Conservation (phyloP, 2,113 vertebrate genomes). For the Neodon shergylaensis region DNA sequence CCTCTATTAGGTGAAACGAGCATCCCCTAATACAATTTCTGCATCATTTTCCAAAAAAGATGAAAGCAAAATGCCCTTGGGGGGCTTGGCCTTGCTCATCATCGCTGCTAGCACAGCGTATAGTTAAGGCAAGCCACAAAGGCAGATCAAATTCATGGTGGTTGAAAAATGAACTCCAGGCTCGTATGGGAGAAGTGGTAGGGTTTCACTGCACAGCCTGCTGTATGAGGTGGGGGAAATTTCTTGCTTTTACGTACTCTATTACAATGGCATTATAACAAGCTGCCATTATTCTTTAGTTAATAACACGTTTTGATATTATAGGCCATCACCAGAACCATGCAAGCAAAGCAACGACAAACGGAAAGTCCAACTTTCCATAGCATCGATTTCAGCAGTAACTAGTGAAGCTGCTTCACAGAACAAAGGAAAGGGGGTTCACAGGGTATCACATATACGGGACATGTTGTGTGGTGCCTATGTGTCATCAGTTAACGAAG, state of each 20-base stretch:
- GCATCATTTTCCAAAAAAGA: neutral
- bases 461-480: neutral
- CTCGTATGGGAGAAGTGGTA: neutral
- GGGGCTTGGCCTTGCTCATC: neutral
- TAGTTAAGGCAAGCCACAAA: neutral
- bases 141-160: neutral
- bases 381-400: neutral
- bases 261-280: neutral
- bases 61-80: neutral
- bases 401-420: neutral
- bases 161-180: neutral
- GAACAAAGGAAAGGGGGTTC: neutral
- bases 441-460: neutral
- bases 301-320: neutral
- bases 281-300: conserved; percentile 10
- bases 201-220: neutral
- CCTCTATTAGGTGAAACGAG: neutral
- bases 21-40: neutral
- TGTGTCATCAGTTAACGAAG: neutral
- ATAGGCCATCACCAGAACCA: neutral
- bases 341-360: neutral
- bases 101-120: neutral
- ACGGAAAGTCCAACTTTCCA: neutral
- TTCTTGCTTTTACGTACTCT: neutral
- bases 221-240: neutral